Conservation (phyloP, 2,113 vertebrate species). For the Vulpes ferrilata region DNA sequence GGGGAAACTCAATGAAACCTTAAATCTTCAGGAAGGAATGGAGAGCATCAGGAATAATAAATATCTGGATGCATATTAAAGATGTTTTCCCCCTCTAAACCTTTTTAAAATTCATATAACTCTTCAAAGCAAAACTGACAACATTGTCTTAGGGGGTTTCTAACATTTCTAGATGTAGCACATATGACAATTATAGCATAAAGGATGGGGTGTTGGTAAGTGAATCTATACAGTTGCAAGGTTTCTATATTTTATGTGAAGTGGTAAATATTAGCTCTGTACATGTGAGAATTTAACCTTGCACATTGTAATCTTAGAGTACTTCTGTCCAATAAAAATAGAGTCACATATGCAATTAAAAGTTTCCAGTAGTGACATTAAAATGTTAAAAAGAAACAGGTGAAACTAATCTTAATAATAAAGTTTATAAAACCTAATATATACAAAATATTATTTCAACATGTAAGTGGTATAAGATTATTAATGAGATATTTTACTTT, state of each 20-base stretch:
- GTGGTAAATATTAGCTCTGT: background rate
- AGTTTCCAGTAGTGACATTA: background rate
- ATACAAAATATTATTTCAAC: background rate
- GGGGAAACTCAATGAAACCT: background rate
- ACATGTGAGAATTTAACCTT: background rate
- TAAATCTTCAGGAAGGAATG: background rate
- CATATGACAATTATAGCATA: background rate
- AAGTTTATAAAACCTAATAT: background rate
- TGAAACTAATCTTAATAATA: constrained; percentile 28
- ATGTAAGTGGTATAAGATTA: background rate
- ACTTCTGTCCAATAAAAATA: background rate
- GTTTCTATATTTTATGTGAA: background rate
- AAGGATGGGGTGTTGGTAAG: background rate
- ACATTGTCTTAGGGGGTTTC: background rate
- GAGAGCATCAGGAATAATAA: background rate
- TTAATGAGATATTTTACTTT: background rate
- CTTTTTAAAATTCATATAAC: background rate
- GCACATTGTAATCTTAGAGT: background rate
- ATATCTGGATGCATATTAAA: background rate
- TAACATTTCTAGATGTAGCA: background rate
- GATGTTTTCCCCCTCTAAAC: background rate
- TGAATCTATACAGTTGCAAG: background rate
- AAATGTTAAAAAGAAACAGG: background rate
- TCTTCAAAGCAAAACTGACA: background rate
- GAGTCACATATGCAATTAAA: background rate